Base-by-base conservation (phyloP, 2,113 vertebrate species). In the Gopherus flavomarginatus region DNA sequence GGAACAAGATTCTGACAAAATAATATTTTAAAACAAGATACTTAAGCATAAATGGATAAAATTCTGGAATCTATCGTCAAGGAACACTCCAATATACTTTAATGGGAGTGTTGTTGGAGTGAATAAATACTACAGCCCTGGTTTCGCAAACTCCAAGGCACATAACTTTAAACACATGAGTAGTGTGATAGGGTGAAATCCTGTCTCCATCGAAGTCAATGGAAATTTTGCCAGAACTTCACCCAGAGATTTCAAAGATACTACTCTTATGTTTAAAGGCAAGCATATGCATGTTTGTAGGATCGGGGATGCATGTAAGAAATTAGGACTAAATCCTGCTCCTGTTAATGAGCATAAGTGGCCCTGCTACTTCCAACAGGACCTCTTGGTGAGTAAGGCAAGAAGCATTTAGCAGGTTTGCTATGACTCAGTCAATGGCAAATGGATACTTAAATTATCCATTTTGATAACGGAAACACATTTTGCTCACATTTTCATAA, bases 381-480 rank as follows among this genome's bases (percentile, higher is more conserved):
- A 12, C 11, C 3, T 29, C 49, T n/a, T 29, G 4, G 62, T 11
- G 1, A 72, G 42, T 14, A n/a, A 65, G 24, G 14, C n/a, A n/a
- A 49, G 27, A 12, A 2, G 50, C 0, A 3, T n/a, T 1, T 35
- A 26, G 49, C 49, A 69, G 16, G 14, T 78, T 75, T 78, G 42
- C 24, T 78, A 78, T 35, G 79, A 80, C 12, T 89, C 65, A 52
- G 52, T 52, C 17, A 2, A 24, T 8, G 35, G 7, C 12, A 11
- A 26, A 44, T 1, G 5, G 11, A 53, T 29, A 16, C 26, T 27
- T 2, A 6, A 52, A 57, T 1, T 79, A 31, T 19, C 75, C 24
- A 24, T 5, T 53, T 75, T 62, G 3, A 31, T 27, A 59, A 49
- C 0, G 1, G 10, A 31, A 77, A 6, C 3, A 11, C 27, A n/a